Evolutionary conservation across 2,113 vertebrate species (phyloP).

Genomic region (Phylloscopus whistleri): DNA sequence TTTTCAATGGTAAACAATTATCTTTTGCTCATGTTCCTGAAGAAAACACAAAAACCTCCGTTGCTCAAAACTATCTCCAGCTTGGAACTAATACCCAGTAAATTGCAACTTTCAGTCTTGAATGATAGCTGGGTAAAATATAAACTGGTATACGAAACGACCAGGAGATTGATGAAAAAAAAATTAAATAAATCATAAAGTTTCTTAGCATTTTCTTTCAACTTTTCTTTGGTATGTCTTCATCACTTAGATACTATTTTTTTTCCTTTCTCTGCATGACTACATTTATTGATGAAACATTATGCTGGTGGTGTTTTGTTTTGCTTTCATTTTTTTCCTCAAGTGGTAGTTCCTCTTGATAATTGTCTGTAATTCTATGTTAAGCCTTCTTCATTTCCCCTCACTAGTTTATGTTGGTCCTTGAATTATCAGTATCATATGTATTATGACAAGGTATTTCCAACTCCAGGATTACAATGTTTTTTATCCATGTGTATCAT

Average conservation of each 20-base stretch:
- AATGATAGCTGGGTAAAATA: background rate
- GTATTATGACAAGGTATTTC: background rate
- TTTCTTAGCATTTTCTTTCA: background rate
- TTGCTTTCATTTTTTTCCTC: background rate
- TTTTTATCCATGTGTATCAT: background rate
- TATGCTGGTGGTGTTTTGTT: background rate
- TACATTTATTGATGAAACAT: background rate
- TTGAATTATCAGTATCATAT: background rate
- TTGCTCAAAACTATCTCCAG: background rate
- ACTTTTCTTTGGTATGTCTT: background rate
- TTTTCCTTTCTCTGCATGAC: background rate
- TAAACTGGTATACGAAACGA: background rate
- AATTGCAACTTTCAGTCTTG: background rate
- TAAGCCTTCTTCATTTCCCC: background rate
- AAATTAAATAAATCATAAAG: background rate
- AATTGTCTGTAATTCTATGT: background rate
- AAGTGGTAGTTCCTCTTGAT: background rate
- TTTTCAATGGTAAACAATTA: background rate
- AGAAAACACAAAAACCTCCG: fast-evolving
- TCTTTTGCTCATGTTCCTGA: background rate
- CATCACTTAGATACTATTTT: background rate
- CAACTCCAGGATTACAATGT: background rate
- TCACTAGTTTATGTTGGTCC: background rate
- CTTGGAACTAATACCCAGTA: background rate
- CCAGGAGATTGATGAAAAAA: background rate